Base-by-base conservation (phyloP, 1,140 invertebrate genomes). In the Mesaphorura yosii region DNA sequence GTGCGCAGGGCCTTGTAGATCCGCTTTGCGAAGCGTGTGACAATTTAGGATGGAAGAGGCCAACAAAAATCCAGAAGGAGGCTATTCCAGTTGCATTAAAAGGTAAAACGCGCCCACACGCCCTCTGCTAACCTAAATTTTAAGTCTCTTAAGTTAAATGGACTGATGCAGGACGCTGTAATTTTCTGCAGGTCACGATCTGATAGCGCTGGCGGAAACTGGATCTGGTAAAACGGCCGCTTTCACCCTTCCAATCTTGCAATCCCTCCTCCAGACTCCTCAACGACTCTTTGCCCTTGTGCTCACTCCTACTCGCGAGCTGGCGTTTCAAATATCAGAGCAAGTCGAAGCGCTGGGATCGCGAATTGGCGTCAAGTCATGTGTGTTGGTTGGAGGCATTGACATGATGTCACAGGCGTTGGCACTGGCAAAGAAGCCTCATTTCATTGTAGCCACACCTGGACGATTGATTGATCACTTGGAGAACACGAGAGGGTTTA, bases 151-250 rank as follows among this genome's bases (percentile, higher is more conserved):
- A 19, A 29, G 14, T 37, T n/a, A n/a, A n/a, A 34, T 55, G 3
- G 3, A 44, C 25, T 37, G 23, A n/a, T n/a, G n/a, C 44, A 15
- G n/a, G n/a, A n/a, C n/a, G n/a, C n/a, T n/a, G n/a, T n/a, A n/a
- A n/a, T n/a, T 10, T 39, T 28, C 6, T 40, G 6, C 58, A 82
- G 82, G 80, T 7, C 86, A 86, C 72, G 94, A 98, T 73, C 78
- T 98, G 0, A 96, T 98, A 65, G 94, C 92, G 19, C 71, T 98
- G 45, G 93, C 94, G 1, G 93, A 98, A 74, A 98, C 94, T 3
- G 93, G 95, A 6, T 97, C 92, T 5, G 94, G 95, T 15, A 98
- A 98, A 74, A 98, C 95, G 1, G 95, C 85, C 27, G 90, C 95
- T 0, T 98, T 98, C 74, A 90, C 90, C 1, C 66, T 98, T 49